Evolutionary conservation across 2,113 vertebrate genomes (phyloP), one percentile per base, ranked within the genome.

Genomic region (Okapia johnstoni): DNA sequence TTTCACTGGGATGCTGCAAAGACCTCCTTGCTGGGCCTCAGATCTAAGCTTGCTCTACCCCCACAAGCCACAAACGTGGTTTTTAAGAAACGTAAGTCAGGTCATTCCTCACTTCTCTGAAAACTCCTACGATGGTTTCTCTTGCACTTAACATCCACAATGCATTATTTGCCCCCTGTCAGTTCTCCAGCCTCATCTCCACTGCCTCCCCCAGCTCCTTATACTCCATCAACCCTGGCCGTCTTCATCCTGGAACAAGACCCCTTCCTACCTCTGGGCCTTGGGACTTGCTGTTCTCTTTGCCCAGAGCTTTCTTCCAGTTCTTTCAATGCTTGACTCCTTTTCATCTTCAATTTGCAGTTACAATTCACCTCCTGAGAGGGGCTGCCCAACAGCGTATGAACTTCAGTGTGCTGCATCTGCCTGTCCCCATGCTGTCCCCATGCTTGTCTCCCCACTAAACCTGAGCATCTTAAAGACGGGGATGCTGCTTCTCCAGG

Each of bases 351-450:
- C 46, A 36, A 30, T 13, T 46, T 40, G 52, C 16, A 83, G 43
- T 17, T 73, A 43, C 13, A 15, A 21, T 48, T 61, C 61, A 9
- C n/a, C 46, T 87, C 58, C 88, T 2, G 23, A 5, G 54, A 54
- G 54, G 25, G 77, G 50, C n/a, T 46, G 33, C 5, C 16, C 4
- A 7, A 19, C 13, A 0, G 5, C 4, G 1, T 30, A 25, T 30
- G 30, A 23, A 14, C 25, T 50, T 85, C 40, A 6, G 11, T 4
- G 43, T 54, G 70, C 26, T 43, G 36, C 40, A 17, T 14, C 12
- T 28, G 61, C 17, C 14, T n/a, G 58, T 43, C 6, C n/a, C 76
- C 8, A 21, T 0, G 3, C 83, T 19, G 58, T 43, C 6, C n/a
- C 76, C 8, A 21, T 0, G 3, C 83, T 19, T 3, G 2, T 50